phyloP scores from a whole-genome alignment of 2,797 vertebrate species.

The Erithacus rubecula region DNA sequence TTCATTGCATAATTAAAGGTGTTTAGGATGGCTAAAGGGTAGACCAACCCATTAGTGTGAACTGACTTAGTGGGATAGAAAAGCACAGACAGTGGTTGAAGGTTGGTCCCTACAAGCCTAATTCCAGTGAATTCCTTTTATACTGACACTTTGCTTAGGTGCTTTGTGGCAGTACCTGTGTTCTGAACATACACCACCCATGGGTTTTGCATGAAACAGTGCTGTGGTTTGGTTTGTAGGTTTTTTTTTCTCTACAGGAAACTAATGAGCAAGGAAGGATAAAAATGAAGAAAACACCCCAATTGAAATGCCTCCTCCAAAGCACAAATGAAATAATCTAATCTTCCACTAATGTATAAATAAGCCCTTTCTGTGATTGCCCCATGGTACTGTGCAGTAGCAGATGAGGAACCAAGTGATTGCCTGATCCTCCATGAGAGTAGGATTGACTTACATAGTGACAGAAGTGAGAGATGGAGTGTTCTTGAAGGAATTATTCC shows the following conservation, averaged over 20 bases:
- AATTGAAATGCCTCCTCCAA: not conserved
- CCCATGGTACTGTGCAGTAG: not conserved
- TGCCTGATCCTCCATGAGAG: not conserved
- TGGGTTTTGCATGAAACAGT: not conserved
- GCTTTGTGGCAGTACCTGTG: not conserved
- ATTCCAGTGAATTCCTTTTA: not conserved
- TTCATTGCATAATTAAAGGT: not conserved
- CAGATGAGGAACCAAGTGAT: not conserved
- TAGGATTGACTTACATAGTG: not conserved
- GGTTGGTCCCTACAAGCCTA: not conserved
- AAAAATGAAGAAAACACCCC: not conserved
- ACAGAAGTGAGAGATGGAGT: not conserved
- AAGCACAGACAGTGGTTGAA: not conserved
- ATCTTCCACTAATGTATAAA: not conserved
- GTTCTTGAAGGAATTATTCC: not conserved
- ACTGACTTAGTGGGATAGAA: not conserved
- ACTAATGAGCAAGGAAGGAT: not conserved
- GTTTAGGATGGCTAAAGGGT: not conserved
- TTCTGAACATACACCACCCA: not conserved
- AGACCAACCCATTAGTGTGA: not conserved
- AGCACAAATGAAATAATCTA: not conserved
- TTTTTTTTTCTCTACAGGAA: not conserved
- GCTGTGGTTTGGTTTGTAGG: not conserved
- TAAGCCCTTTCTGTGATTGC: not conserved
- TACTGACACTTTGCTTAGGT: rapidly evolving